These are phyloP conservation scores for Callimorpha dominula DNA, from an alignment of 2,888 invertebrate species.

Conservation along the genomic window DNA sequence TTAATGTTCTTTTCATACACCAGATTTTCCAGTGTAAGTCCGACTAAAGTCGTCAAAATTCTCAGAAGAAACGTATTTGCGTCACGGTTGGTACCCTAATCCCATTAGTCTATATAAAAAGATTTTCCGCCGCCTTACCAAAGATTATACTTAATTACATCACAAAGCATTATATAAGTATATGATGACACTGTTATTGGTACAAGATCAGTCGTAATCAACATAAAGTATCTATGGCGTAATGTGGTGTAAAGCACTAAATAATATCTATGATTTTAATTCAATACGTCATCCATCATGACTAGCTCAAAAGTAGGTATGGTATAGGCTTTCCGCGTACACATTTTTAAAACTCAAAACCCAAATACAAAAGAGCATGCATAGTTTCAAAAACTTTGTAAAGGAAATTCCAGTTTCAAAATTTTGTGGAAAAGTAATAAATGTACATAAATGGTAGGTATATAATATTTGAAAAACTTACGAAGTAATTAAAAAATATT, in stretches of 20 bases:
- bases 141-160: background rate
- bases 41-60: background rate
- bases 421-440: no score
- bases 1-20: no score
- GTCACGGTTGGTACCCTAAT: background rate
- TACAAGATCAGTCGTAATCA: conserved; percentile 21
- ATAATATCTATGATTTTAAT: background rate
- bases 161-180: conserved; percentile 18
- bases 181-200: conserved; percentile 22
- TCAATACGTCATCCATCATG: background rate
- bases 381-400: no score
- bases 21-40: no score
- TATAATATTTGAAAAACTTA: no score
- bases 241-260: conserved; percentile 17
- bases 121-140: background rate
- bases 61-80: background rate
- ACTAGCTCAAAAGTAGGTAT: background rate
- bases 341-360: background rate
- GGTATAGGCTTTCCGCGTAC: background rate
- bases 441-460: no score
- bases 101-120: conserved; percentile 1
- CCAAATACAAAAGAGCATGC: background rate
- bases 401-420: no score
- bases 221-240: conserved; percentile 6
- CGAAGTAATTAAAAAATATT: no score